A percentile compares a stretch with the other conserved stretches of the same genome.
Evolutionary conservation across 30 jellyfish, hydroid and myxozoan genomes (phyloP).

Genomic region (Haliclystus octoradiatus): DNA sequence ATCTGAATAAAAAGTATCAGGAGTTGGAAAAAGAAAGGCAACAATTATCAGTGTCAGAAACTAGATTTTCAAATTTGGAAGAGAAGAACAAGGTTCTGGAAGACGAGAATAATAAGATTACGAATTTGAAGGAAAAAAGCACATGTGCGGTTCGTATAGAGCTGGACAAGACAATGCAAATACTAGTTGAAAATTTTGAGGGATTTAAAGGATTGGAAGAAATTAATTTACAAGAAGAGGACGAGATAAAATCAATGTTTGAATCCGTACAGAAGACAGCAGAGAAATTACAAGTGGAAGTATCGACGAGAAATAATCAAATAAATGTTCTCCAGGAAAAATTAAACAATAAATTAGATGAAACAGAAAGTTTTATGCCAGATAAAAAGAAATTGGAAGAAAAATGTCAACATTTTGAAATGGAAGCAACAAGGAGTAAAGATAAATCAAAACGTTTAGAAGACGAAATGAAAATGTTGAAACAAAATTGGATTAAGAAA

Average conservation of each 20-base stretch:
- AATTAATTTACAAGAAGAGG: neutral
- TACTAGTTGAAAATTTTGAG: neutral
- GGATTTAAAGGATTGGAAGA: neutral
- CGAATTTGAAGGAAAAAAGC: too few relatives aligned
- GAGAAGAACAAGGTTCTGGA: too few relatives aligned
- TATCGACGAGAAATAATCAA: neutral
- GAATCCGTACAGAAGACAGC: neutral
- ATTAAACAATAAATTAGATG: neutral
- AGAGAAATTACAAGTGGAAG: neutral
- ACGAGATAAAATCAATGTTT: neutral
- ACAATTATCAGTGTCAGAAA: too few relatives aligned
- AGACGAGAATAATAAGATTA: too few relatives aligned
- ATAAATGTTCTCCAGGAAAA: neutral
- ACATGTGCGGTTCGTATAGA: neutral
- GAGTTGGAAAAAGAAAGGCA: too few relatives aligned
- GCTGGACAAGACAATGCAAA: neutral
- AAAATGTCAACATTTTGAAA: too few relatives aligned
- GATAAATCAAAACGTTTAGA: neutral
- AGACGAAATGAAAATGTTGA: slow-evolving; percentile 18
- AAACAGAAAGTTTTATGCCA: neutral
- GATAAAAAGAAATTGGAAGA: neutral
- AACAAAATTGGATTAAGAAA: slow-evolving; percentile 9
- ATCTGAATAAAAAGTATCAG: too few relatives aligned
- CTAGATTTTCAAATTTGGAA: too few relatives aligned
- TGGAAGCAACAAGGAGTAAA: neutral